Evolutionary conservation across 2,797 vertebrate species (phyloP).

Genomic region (Anguilla obscura): DNA sequence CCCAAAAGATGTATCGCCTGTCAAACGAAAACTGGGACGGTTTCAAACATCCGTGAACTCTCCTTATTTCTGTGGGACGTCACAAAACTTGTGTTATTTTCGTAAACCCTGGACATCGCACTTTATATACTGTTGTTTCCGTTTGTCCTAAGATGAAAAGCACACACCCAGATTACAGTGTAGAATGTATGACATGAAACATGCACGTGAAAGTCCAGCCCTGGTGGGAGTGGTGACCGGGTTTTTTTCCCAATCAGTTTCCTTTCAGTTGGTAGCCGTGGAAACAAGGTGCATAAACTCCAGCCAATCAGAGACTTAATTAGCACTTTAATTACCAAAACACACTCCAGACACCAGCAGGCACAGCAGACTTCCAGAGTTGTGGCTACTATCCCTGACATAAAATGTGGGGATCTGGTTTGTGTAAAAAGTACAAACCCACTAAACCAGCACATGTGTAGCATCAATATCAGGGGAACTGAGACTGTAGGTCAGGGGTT

Average conservation of each 20-base stretch:
- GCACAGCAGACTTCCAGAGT: background rate
- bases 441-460: background rate
- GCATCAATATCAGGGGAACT: background rate
- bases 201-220: no score
- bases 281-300: no score
- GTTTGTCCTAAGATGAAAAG: background rate
- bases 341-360: background rate
- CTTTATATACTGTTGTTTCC: background rate
- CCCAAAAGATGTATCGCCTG: slow-evolving; percentile 3
- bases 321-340: background rate
- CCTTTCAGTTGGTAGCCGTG: no score
- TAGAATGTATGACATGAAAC: background rate
- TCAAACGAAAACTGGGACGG: background rate
- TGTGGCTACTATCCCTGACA: background rate
- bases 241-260: no score
- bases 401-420: background rate
- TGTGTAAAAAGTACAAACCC: background rate
- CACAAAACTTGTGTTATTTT: background rate
- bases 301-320: no score
- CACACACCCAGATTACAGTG: background rate
- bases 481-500: background rate
- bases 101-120: background rate
- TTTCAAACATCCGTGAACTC: background rate
- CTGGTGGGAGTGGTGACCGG: no score
- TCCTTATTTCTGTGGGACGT: background rate